Evolutionary conservation across 1,140 invertebrate species (phyloP), one percentile per base, ranked within the genome.

Genomic region (Rhagoletis pomonella): DNA sequence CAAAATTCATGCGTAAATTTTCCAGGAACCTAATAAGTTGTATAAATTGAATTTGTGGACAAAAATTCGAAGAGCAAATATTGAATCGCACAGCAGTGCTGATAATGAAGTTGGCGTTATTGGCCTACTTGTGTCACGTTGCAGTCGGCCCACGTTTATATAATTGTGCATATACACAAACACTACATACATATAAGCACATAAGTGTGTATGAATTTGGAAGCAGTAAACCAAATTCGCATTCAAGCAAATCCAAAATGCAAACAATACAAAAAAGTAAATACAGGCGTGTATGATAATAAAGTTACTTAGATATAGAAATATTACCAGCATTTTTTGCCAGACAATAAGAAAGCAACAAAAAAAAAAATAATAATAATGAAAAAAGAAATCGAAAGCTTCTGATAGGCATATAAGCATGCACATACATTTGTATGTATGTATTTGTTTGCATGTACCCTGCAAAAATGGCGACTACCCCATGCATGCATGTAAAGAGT

Each of bases 71-170:
- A n/a, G 17, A 81, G 55, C 73, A 81, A 81, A 81, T 12, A 81
- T 29, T 58, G 50, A 55, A 7, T 17, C 29, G 29, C 29, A 29
- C 17, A 55, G 47, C 50, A 55, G 44, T 55, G 50, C 17, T 55
- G 47, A 81, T 81, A 73, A 73, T 58, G 55, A 81, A 81, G 14
- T 81, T 55, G 47, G 44, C 55, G 73, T 19, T 81, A 55, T 81
- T 81, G 73, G 73, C 73, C 73, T 55, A 81, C 73, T 81, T 81
- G 73, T 3, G 10, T 19, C 29, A 42, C 73, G 19, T 10, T 81
- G 47, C 50, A 81, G 47, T 9, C 47, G 47, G 47, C n/a, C 17
- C 17, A 55, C n/a, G 47, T 1, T 47, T 29, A 3, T 5, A 17
- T 62, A 4, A 14, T 4, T 62, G n/a, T 17, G n/a, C 12, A 62